phyloP scores from a whole-genome alignment of 2,797 vertebrate genomes.

The Tangara arthus region DNA sequence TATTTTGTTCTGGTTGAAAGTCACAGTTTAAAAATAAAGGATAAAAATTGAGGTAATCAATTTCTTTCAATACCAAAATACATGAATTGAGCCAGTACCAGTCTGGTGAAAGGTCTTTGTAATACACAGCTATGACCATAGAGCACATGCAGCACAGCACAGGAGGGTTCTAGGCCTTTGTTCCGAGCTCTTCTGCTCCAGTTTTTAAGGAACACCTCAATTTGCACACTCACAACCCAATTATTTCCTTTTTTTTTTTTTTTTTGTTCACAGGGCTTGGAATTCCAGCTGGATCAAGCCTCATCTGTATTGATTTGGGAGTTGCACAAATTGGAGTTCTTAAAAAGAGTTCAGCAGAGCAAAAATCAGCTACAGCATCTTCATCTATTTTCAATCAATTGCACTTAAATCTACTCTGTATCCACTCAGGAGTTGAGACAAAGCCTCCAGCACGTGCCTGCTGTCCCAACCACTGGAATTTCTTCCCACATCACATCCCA shows the following conservation, averaged over 20 bases:
- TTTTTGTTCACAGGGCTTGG: not conserved
- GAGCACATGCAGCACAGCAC: slow-evolving; percentile 60
- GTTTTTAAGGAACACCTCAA: slow-evolving; percentile 67
- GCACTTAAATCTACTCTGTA: slow-evolving; percentile 79
- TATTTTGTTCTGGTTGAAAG: slow-evolving; percentile 22
- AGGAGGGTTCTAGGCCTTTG: slow-evolving; percentile 25
- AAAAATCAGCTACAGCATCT: slow-evolving; percentile 68
- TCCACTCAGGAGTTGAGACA: not conserved
- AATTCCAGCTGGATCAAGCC: not conserved
- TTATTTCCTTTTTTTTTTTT: not conserved
- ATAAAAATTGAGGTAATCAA: slow-evolving; percentile 82
- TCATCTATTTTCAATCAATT: slow-evolving; percentile 77
- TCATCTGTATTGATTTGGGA: not conserved
- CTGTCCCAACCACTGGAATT: not conserved
- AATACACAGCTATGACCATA: slow-evolving; percentile 58
- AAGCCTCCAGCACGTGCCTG: not conserved
- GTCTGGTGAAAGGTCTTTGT: slow-evolving; percentile 91
- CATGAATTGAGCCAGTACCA: slow-evolving; percentile 74
- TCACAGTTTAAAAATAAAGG: slow-evolving; percentile 82
- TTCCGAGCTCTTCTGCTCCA: slow-evolving; percentile 51
- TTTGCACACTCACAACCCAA: slow-evolving; percentile 18
- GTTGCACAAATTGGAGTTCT: slow-evolving; percentile 73
- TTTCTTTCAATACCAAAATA: slow-evolving; percentile 68
- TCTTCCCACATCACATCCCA: not conserved
- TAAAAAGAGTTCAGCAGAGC: slow-evolving; percentile 80